Percentiles rank a stretch among this genome's conserved stretches.
Evolutionary conservation across 2,888 invertebrate species (phyloP).

Genomic region (Cheilosia vernalis): DNA sequence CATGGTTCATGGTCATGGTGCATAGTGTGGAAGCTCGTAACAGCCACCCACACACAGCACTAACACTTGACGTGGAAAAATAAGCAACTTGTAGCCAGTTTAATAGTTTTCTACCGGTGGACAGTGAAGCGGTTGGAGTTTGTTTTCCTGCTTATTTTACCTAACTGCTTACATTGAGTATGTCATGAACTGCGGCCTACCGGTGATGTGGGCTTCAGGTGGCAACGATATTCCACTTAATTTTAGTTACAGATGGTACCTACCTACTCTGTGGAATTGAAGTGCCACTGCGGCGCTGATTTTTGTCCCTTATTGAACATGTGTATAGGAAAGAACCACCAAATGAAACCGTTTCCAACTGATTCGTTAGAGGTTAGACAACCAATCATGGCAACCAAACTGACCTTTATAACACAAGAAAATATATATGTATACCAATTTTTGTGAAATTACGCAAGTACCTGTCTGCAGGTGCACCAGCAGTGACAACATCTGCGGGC

Average conservation of each 20-base stretch:
- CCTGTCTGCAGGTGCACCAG: no score
- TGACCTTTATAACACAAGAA: no score
- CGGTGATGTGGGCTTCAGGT: not conserved
- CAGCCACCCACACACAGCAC: constrained; percentile 11
- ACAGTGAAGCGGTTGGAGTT: not conserved
- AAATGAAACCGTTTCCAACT: no score
- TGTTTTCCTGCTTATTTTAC: not conserved
- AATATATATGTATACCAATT: no score
- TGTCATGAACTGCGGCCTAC: not conserved
- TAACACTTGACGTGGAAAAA: not conserved
- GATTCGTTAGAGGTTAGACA: no score
- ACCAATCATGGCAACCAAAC: no score
- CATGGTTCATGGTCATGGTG: not conserved
- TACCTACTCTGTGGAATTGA: no score
- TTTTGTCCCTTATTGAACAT: no score
- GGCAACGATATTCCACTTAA: not conserved
- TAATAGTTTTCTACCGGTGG: not conserved
- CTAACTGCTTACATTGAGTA: not conserved
- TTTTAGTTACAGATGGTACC: not conserved
- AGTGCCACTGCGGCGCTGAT: no score
- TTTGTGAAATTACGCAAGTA: no score
- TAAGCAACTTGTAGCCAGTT: not conserved
- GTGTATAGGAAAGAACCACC: no score
- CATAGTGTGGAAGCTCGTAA: not conserved
- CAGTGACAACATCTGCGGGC: no score